Conservation (phyloP, 2,113 vertebrate genomes). For the Psittacus erithacus region DNA sequence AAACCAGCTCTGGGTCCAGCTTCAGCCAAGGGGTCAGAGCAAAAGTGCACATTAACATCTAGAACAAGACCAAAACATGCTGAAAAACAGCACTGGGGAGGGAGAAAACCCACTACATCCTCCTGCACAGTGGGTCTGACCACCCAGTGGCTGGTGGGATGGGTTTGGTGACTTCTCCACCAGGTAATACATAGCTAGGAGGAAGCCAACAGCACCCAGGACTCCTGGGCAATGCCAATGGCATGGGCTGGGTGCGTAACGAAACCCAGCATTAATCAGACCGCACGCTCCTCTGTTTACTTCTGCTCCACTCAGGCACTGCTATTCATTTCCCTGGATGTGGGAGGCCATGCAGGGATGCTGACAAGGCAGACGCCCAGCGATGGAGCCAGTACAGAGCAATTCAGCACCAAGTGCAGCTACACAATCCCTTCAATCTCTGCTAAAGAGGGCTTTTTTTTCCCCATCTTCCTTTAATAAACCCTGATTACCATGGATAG, state of each 20-base stretch:
- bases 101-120: not conserved
- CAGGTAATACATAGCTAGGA: not conserved
- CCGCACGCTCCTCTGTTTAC: conserved; percentile 17
- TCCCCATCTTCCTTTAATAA: conserved; percentile 49
- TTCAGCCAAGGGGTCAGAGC: not conserved
- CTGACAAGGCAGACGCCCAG: conserved; percentile 40
- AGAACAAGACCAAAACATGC: not conserved
- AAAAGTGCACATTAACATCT: fast-evolving
- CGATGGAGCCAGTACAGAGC: not conserved
- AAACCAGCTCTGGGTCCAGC: not conserved
- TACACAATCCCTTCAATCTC: conserved; percentile 67
- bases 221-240: not conserved
- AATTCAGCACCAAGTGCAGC: conserved; percentile 69
- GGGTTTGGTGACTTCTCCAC: not conserved
- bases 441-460: conserved; percentile 10
- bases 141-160: fast-evolving
- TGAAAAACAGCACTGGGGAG: not conserved
- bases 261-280: conserved; percentile 1
- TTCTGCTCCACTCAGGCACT: conserved; percentile 1
- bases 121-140: not conserved
- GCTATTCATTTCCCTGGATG: not conserved
- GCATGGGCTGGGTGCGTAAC: not conserved
- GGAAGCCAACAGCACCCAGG: not conserved
- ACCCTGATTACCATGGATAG: conserved; percentile 65
- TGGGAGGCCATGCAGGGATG: not conserved